These are phyloP conservation scores for Motacilla alba DNA, from an alignment of 2,113 vertebrate species.

Conservation along the genomic window DNA sequence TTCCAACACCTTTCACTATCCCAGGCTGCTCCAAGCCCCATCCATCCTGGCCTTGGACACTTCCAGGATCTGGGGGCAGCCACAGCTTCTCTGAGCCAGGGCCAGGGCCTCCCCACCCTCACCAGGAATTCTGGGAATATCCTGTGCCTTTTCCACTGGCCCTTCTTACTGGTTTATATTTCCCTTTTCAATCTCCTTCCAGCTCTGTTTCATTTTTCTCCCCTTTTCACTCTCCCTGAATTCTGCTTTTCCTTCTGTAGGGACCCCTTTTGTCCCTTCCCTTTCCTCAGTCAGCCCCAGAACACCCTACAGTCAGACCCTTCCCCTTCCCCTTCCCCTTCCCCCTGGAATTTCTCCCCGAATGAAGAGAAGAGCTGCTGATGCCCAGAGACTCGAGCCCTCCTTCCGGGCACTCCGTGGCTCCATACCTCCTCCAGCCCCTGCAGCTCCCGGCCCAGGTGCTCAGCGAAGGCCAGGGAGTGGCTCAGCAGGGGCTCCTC, in stretches of 20 bases:
- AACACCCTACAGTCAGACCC: background rate
- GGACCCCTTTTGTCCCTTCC: background rate
- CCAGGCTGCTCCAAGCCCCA: background rate
- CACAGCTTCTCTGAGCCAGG: no score
- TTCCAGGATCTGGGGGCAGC: no score
- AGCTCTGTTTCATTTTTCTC: background rate
- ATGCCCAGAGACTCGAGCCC: background rate
- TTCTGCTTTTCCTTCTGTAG: background rate
- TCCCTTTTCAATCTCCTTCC: background rate
- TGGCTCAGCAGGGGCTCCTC: constrained; percentile 6
- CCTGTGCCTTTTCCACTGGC: background rate
- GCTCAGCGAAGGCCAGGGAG: constrained; percentile 31
- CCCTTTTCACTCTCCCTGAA: background rate
- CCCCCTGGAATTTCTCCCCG: background rate
- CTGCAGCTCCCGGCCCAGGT: background rate
- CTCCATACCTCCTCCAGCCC: constrained; percentile 40
- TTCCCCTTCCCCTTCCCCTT: no score
- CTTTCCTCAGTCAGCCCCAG: background rate
- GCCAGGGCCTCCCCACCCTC: background rate
- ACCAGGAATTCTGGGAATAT: background rate
- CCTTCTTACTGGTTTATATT: background rate
- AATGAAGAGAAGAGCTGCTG: background rate
- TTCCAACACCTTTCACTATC: background rate
- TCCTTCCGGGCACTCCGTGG: no score
- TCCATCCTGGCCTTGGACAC: no score